Evolutionary conservation across 2,797 vertebrate genomes (phyloP), one percentile per base, ranked within the genome.

Genomic region (Epinephelus awoara): DNA sequence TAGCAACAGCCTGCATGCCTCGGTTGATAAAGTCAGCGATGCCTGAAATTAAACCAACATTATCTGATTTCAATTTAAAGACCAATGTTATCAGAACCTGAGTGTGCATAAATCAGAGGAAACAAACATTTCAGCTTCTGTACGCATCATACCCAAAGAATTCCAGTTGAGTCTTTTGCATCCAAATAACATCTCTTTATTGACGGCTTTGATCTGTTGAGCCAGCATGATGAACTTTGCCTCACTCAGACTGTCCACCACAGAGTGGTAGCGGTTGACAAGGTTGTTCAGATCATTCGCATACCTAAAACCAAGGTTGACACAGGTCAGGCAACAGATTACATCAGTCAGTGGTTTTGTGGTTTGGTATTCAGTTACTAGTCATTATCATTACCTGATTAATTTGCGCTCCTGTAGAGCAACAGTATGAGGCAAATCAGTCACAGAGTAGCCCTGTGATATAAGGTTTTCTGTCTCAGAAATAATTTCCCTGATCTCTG

Each of bases 91-190:
- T 65, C 34, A 47, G 25, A 72, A 2, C 3, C 25, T 5, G 14
- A 63, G 19, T 47, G 12, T 51, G 29, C 11, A 71, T 46, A 6
- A 67, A 57, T 75, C 7, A 67, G 21, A 54, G 54, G 25, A 58
- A 42, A 80, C 17, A 27, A 40, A 77, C 1, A 52, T 42, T 3
- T 64, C 2, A 47, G 46, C 4, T 1, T 54, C 21, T 64, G 18
- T 50, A n/a, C 34, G 23, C 12, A 65, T 18, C 14, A 78, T 96
- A 99, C 98, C 96, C 80, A 98, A 92, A 0, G 95, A 96, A 80
- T 93, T 97, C 98, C 98, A 99, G 59, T 95, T 98, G 27, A 99
- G 79, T 73, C 95, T 94, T 92, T 89, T 96, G 69, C 92, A 95
- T 25, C 98, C 98, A 50, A 90, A 66, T 52, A 89, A 56, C 74